Evolutionary conservation across 2,888 invertebrate genomes (phyloP).

Genomic region (Fragum fragum): DNA sequence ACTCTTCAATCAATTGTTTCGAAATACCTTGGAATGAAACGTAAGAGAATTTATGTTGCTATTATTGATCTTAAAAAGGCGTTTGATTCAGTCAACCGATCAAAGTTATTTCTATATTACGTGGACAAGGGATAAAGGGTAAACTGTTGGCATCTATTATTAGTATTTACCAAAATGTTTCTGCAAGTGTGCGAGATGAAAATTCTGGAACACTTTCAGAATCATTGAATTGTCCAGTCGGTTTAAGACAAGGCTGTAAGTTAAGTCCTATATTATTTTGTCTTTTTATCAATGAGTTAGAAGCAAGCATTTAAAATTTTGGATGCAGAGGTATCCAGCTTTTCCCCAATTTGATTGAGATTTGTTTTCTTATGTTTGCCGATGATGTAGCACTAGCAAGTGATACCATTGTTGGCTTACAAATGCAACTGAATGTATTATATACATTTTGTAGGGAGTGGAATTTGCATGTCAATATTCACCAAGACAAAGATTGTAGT

Average conservation of each 20-base stretch:
- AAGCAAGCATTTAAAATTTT: not conserved
- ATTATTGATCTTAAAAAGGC: constrained; percentile 44
- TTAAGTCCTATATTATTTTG: constrained; percentile 38
- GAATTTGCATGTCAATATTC: constrained; percentile 39
- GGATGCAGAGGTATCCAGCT: constrained; percentile 38
- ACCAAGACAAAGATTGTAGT: constrained; percentile 48
- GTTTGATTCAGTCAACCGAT: constrained; percentile 44
- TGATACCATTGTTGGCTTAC: constrained; percentile 50
- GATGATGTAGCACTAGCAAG: constrained; percentile 53
- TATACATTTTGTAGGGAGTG: constrained; percentile 40
- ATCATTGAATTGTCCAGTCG: constrained; percentile 36
- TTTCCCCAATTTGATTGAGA: constrained; percentile 28
- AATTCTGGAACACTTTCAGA: not conserved
- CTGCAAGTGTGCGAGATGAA: constrained; percentile 32
- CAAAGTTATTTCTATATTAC: constrained; percentile 30
- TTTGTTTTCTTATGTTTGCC: constrained; percentile 51
- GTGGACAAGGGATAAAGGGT: constrained; percentile 24
- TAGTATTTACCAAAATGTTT: constrained; percentile 26
- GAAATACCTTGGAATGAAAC: constrained; percentile 32
- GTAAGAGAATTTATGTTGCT: constrained; percentile 39
- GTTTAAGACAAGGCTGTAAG: constrained; percentile 40
- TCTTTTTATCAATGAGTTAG: constrained; percentile 36
- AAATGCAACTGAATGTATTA: constrained; percentile 43
- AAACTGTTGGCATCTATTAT: constrained; percentile 15
- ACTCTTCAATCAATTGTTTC: constrained; percentile 29